Evolutionary conservation across 2,797 vertebrate species (phyloP).

Genomic region (Aselliscus stoliczkanus): DNA sequence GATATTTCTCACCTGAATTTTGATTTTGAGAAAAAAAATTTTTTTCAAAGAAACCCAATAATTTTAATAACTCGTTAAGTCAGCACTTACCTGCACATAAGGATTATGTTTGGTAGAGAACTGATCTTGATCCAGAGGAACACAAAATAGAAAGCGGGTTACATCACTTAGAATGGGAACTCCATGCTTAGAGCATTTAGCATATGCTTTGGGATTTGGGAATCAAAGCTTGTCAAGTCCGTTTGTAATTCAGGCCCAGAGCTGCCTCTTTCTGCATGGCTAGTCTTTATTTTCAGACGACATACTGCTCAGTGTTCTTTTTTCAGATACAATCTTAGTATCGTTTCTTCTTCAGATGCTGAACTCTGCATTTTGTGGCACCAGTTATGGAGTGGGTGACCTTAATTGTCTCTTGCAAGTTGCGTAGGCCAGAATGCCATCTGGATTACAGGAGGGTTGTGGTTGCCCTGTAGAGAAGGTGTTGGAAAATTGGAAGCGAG

Average conservation of each 20-base stretch:
- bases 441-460: neutral
- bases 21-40: conserved; percentile 1
- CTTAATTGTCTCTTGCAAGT: neutral
- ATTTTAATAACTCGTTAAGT: neutral
- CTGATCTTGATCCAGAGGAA: neutral
- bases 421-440: neutral
- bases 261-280: neutral
- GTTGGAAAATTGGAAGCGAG: neutral
- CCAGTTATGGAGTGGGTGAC: neutral
- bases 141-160: neutral
- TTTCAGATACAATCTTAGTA: neutral
- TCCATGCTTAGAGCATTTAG: neutral
- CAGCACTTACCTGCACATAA: neutral
- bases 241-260: neutral
- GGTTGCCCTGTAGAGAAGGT: neutral
- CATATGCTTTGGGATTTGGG: conserved; percentile 17
- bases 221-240: neutral
- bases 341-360: neutral
- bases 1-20: neutral
- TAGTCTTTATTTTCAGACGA: conserved; percentile 25
- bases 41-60: neutral
- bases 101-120: neutral
- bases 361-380: neutral
- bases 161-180: neutral
- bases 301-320: neutral